Conservation (phyloP, 2,797 vertebrate genomes). For the Bradypodion ventrale region DNA sequence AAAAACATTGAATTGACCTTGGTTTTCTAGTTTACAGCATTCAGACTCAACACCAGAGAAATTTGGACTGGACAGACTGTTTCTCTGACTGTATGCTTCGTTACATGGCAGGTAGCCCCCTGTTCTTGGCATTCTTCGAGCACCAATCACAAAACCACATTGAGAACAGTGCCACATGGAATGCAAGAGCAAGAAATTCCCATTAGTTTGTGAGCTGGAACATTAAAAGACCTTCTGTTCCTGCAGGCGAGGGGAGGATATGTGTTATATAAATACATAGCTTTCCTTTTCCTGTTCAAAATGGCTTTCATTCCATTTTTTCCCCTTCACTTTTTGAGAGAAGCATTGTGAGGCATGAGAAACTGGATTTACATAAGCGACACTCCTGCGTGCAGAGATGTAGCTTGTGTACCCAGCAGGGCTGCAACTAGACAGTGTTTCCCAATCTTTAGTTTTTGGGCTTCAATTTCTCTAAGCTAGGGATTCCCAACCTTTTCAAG, state of each 20-base stretch:
- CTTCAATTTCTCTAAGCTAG: too few species aligned
- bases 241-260: slow-evolving; percentile 34
- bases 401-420: too few species aligned
- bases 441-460: too few species aligned
- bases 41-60: background rate
- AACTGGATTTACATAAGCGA: too few species aligned
- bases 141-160: background rate
- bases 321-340: background rate
- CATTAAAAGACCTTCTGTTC: slow-evolving; percentile 8
- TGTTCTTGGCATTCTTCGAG: background rate
- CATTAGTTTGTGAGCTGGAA: background rate
- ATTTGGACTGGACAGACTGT: background rate
- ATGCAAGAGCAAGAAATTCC: slow-evolving; percentile 33
- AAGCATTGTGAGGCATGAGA: background rate
- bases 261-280: background rate
- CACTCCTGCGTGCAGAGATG: too few species aligned
- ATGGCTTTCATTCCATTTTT: too few species aligned
- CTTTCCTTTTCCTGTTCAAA: background rate
- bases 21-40: background rate
- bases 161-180: slow-evolving; percentile 40
- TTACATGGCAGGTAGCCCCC: background rate
- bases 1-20: background rate
- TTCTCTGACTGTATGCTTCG: background rate
- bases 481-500: too few species aligned
- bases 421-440: too few species aligned